Evolutionary conservation across 2,113 vertebrate genomes (phyloP).

Genomic region (Myiozetetes cayanensis): DNA sequence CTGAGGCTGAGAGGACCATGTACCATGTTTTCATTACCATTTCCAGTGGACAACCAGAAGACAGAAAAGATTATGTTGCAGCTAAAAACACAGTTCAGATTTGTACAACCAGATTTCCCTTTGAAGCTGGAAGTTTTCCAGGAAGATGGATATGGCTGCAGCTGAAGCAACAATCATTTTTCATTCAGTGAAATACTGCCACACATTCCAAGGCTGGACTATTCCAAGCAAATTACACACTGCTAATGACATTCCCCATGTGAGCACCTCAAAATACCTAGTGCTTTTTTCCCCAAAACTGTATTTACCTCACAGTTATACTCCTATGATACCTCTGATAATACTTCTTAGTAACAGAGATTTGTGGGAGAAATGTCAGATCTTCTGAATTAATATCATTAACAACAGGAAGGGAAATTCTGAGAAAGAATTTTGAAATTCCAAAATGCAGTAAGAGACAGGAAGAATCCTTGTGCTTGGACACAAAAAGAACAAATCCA

Average conservation of each 20-base stretch:
- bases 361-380: neutral
- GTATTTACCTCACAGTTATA: neutral
- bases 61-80: conserved; percentile 42
- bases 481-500: neutral
- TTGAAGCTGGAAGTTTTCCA: conserved; percentile 59
- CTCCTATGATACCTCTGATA: neutral
- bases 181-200: conserved; percentile 16
- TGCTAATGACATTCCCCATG: neutral
- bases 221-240: conserved; percentile 5
- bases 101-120: conserved; percentile 31
- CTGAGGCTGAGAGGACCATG: neutral
- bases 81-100: conserved; percentile 49
- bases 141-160: conserved; percentile 42
- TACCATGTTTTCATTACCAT: conserved; percentile 21
- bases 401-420: neutral
- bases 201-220: conserved; percentile 10
- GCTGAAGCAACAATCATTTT: conserved; percentile 63
- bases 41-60: conserved; percentile 27
- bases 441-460: neutral
- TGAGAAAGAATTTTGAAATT: neutral
- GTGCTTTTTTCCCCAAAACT: neutral
- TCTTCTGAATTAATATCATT: neutral
- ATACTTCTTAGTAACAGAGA: neutral
- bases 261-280: conserved; percentile 9
- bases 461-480: neutral